Evolutionary conservation across 2,888 invertebrate species (phyloP).

Genomic region (Pheosia gnoma): DNA sequence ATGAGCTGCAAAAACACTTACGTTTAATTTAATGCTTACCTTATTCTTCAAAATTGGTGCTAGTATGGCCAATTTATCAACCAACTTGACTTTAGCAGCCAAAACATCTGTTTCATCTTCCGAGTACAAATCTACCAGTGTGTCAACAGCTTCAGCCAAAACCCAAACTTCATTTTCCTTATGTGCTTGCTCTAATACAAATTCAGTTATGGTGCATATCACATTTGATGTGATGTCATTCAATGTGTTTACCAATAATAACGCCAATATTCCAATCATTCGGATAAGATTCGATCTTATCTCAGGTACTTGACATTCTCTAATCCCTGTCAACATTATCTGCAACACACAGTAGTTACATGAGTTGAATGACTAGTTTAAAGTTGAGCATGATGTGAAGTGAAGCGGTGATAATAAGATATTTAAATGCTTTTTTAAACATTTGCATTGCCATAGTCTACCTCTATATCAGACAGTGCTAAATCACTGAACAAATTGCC

Average conservation of each 20-base stretch:
- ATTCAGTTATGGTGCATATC: constrained; percentile 79
- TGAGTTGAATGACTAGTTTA: background rate
- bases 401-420: background rate
- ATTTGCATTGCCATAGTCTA: constrained; percentile 33
- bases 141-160: constrained; percentile 89
- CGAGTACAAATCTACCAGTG: constrained; percentile 90
- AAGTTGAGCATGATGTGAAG: background rate
- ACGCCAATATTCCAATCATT: constrained; percentile 84
- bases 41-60: constrained; percentile 86
- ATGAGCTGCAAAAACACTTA: constrained; percentile 1
- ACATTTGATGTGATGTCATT: constrained; percentile 67
- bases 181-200: constrained; percentile 85
- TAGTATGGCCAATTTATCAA: constrained; percentile 84
- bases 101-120: constrained; percentile 89
- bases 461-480: constrained; percentile 83
- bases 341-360: constrained; percentile 44
- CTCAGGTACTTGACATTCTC: constrained; percentile 79
- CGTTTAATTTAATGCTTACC: constrained; percentile 63
- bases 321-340: constrained; percentile 82
- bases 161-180: constrained; percentile 88
- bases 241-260: constrained; percentile 71
- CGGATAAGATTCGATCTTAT: constrained; percentile 84
- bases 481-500: constrained; percentile 81
- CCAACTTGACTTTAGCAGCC: constrained; percentile 85
- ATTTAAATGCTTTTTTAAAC: background rate